These are phyloP conservation scores for Prionailurus bengalensis DNA, from an alignment of 2,113 vertebrate species.

Conservation along the genomic window DNA sequence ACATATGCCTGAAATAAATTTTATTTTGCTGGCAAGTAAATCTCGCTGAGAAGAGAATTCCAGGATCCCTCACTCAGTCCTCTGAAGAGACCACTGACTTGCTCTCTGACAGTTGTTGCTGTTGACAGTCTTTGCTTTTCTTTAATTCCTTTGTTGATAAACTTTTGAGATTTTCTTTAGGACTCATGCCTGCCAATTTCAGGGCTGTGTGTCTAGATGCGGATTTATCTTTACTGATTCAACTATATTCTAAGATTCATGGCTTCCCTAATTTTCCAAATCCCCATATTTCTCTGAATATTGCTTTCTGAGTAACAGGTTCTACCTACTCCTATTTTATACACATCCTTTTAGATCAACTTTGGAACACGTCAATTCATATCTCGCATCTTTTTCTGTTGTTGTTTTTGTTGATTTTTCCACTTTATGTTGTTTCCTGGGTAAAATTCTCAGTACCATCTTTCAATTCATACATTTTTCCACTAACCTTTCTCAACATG, in stretches of 20 bases:
- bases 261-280: background rate
- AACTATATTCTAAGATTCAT: background rate
- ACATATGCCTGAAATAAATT: background rate
- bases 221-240: constrained; percentile 17
- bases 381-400: background rate
- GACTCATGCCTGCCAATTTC: background rate
- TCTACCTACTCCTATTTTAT: background rate
- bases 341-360: background rate
- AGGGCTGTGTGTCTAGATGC: background rate
- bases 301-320: background rate
- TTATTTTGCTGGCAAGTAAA: background rate
- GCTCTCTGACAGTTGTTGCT: background rate
- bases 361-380: background rate
- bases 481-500: background rate
- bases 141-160: constrained; percentile 18
- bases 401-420: background rate
- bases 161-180: background rate
- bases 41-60: background rate
- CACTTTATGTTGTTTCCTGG: background rate
- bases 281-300: background rate
- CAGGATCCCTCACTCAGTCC: background rate
- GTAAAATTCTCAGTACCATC: background rate
- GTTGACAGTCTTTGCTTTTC: background rate
- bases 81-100: background rate
- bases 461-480: background rate